A percentile compares a stretch with the other conserved stretches of the same genome.
These are phyloP conservation scores for Romanogobio albipinnatus DNA, from an alignment of 2,113 vertebrate species.

Conservation along the genomic window DNA sequence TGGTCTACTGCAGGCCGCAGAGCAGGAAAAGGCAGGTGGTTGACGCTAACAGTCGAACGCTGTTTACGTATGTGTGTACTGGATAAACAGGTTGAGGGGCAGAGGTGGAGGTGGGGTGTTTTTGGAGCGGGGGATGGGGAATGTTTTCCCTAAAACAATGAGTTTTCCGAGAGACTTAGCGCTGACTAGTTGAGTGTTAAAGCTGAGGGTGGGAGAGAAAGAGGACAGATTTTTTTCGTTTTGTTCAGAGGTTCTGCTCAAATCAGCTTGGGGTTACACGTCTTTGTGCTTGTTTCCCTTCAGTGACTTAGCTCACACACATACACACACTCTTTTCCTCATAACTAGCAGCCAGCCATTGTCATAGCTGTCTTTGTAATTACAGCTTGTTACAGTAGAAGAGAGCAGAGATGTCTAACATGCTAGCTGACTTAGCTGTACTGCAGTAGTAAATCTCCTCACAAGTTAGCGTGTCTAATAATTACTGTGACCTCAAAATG, in stretches of 20 bases:
- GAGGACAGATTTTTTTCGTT: conserved; percentile 49
- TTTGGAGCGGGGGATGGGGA: conserved; percentile 48
- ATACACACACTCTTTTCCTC: conserved; percentile 54
- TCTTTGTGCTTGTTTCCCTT: conserved; percentile 72
- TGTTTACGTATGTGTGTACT: conserved; percentile 57
- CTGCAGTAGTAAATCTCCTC: conserved; percentile 26
- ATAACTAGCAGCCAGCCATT: conserved; percentile 47
- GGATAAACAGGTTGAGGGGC: conserved; percentile 78
- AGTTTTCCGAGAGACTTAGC: conserved; percentile 63
- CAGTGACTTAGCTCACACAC: conserved; percentile 69
- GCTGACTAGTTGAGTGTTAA: conserved; percentile 71
- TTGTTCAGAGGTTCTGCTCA: conserved; percentile 61
- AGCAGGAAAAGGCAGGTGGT: conserved; percentile 79
- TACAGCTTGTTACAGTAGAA: conserved; percentile 49
- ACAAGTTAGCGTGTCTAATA: conserved; percentile 17
- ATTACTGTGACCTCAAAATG: conserved; percentile 26
- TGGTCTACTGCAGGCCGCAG: conserved; percentile 54
- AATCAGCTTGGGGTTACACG: conserved; percentile 53
- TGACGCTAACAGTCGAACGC: conserved; percentile 69
- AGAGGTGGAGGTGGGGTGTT: conserved; percentile 51
- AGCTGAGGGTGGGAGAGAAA: conserved; percentile 63
- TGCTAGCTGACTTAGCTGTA: conserved; percentile 17
- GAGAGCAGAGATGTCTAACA: conserved; percentile 31
- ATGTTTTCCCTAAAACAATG: conserved; percentile 68
- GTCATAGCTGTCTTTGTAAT: conserved; percentile 50